Base-by-base conservation (phyloP, 1,140 invertebrate genomes). In the Pseudomyrmex sp. region DNA sequence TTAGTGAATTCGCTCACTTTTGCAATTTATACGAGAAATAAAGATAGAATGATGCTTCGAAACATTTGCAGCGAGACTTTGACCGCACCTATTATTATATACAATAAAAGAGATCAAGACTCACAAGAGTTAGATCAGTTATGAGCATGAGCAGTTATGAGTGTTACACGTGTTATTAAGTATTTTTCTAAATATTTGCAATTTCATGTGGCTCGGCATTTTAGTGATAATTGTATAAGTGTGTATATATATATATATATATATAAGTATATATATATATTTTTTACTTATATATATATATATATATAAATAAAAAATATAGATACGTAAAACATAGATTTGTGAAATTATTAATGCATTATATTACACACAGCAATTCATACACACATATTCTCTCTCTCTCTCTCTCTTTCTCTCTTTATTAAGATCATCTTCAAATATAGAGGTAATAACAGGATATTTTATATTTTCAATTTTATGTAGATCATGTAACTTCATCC, bases 111-210 rank as follows among this genome's bases (percentile, higher is more conserved):
- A 10, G 48, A 63, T 63, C 26, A 63, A n/a, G n/a, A n/a, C n/a
- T n/a, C n/a, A n/a, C n/a, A n/a, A 35, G 46, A 20, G 13, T 52
- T 18, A 8, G n/a, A 95, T 93, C 92, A 0, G 93, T 94, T 48
- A 95, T 96, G 72, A 61, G 70, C n/a, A n/a, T n/a, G n/a, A n/a
- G n/a, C 92, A 0, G 93, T 94, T 48, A 95, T 96, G 72, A 61
- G 70, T 59, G 20, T 23, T 26, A 10, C 8, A 13, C 58, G 26
- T 59, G 20, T 12, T 65, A 15, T 75, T 10, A 58, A 12, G 56
- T 61, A 52, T 80, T 15, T 56, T 0, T 82, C 20, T 10, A 62
- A 15, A 10, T 73, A 62, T 35, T 13, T 68, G 1, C 62, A 61
- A 12, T 79, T 1, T 2, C 15, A 18, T 0, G 7, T 23, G 56